Conservation (phyloP, 2,888 invertebrate species). For the Melanotus villosus region DNA sequence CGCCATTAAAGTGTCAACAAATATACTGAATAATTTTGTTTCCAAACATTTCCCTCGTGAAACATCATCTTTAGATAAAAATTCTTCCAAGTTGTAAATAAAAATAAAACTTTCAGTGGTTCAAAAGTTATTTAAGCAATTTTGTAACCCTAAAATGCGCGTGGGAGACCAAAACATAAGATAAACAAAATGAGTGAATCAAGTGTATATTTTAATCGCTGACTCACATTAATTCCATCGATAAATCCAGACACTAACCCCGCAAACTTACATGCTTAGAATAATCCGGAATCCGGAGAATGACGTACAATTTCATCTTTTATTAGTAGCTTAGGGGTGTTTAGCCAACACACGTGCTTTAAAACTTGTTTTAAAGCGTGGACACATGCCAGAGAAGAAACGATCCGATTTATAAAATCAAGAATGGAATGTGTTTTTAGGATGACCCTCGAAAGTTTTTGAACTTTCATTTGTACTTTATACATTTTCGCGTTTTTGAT, state of each 20-base stretch:
- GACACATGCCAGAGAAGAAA: slow-evolving; percentile 7
- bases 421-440: not conserved
- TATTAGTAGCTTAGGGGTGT: slow-evolving; percentile 6
- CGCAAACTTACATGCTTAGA: not conserved
- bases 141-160: too few relatives aligned
- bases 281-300: not conserved
- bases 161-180: too few relatives aligned
- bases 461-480: not conserved
- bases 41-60: too few relatives aligned
- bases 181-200: not conserved
- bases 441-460: not conserved
- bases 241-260: not conserved
- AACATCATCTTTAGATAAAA: too few relatives aligned
- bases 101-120: too few relatives aligned
- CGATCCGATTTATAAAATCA: not conserved
- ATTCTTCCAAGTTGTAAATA: too few relatives aligned
- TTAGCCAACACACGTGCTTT: slow-evolving; percentile 12
- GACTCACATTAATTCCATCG: not conserved
- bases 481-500: not conserved
- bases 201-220: not conserved
- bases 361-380: slow-evolving; percentile 8
- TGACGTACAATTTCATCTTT: not conserved
- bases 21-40: too few relatives aligned
- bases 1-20: too few relatives aligned
- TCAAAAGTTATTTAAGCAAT: too few relatives aligned